phyloP scores from a whole-genome alignment of 2,797 vertebrate species.

The Coranthus polyacanthus region DNA sequence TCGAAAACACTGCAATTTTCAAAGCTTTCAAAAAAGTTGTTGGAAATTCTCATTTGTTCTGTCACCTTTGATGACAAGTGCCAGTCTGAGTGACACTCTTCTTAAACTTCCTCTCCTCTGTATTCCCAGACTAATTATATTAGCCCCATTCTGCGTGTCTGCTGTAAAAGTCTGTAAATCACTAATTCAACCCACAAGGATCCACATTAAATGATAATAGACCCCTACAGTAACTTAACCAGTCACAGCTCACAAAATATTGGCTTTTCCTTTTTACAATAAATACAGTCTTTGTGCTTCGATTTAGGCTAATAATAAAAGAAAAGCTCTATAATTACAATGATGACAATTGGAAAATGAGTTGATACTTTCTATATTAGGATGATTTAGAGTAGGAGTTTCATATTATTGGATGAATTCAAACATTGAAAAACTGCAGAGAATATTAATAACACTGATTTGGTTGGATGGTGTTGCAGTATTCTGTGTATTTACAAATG shows the following conservation, averaged over 20 bases:
- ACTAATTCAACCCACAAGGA: slow-evolving; percentile 62
- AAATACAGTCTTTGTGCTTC: slow-evolving; percentile 33
- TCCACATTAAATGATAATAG: slow-evolving; percentile 38
- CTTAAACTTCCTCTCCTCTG: slow-evolving; percentile 25
- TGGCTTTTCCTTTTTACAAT: slow-evolving; percentile 8
- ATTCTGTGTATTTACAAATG: too few species aligned
- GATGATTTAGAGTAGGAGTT: background rate
- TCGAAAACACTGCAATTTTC: background rate
- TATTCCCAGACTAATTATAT: slow-evolving; percentile 69
- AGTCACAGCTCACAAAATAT: slow-evolving; percentile 24
- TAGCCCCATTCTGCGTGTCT: slow-evolving; percentile 54
- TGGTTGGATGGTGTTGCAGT: slow-evolving; percentile 22
- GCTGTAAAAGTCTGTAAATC: slow-evolving; percentile 49
- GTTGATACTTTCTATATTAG: slow-evolving; percentile 16
- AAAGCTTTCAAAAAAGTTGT: background rate
- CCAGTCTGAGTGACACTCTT: slow-evolving; percentile 13
- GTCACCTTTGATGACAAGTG: slow-evolving; percentile 11
- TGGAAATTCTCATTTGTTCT: slow-evolving; percentile 19
- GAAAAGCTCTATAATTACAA: slow-evolving; percentile 24
- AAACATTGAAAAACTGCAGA: slow-evolving; percentile 3
- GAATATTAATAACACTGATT: slow-evolving; percentile 6
- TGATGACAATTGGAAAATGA: slow-evolving; percentile 22
- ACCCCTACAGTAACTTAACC: slow-evolving; percentile 39
- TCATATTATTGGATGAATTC: slow-evolving; percentile 5
- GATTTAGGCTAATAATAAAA: slow-evolving; percentile 34